Evolutionary conservation across 1,140 invertebrate genomes (phyloP), one percentile per base, ranked within the genome.

Genomic region (Leptonema lineaticorne): DNA sequence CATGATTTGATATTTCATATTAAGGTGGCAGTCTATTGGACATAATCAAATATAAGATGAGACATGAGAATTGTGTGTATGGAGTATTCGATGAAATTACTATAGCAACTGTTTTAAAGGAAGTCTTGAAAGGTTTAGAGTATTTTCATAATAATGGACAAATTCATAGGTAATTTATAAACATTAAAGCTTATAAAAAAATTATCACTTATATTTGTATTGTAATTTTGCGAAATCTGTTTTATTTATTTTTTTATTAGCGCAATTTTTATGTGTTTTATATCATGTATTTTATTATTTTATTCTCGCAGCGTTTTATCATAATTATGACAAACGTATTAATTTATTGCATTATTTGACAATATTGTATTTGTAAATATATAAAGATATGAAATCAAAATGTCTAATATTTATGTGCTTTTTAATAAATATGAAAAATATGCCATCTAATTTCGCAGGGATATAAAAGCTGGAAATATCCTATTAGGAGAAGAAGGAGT

Each of bases 91-190:
- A 99, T 79, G 97, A 99, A 80, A 86, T 90, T 6, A 96, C 94
- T 14, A 99, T 99, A 80, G 97, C 98, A n/a, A 99, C 97, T 0
- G 95, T 99, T 33, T 84, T 99, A n/a, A 93, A 93, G 77, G 97
- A 99, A 81, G 97, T 99, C 18, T 85, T 99, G 20, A 98, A 96
- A 81, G 98, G 97, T 0, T 84, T 99, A 0, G 97, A 99, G 78
- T 99, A 99, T 81, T 98, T 99, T 81, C 98, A 99, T 78, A 94
- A 90, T 74, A 99, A 98, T 83, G 97, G 97, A 24, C 97, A 99
- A 81, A 99, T 99, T 75, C 98, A 99, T 80, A 88, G 93, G 87
- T 90, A 64, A 48, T 48, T 16, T 16, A 48, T n/a, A 48, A 48
- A 6, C 30, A 63, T 27, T 45, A 50, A 60, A 28, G 7, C 29